These are phyloP conservation scores for Margaritifera margaritifera DNA, from an alignment of 2,888 invertebrate species.

Conservation along the genomic window DNA sequence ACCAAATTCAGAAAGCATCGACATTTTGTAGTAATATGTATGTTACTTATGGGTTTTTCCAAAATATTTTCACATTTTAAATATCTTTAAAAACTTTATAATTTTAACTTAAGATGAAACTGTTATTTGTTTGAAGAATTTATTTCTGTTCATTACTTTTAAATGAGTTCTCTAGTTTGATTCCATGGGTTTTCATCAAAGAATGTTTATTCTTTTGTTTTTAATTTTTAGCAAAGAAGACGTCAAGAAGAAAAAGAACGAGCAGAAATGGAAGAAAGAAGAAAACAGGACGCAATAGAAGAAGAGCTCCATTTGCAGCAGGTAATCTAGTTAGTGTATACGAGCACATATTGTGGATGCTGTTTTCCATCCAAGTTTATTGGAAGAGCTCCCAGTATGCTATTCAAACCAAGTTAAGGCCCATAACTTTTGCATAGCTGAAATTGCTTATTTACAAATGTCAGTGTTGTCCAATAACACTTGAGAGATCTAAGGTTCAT, in stretches of 20 bases:
- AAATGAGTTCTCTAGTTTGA: neutral
- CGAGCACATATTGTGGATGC: neutral
- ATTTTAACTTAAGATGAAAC: too few species aligned
- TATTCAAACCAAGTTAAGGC: too few species aligned
- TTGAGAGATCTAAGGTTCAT: too few species aligned
- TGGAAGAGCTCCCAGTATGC: too few species aligned
- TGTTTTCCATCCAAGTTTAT: neutral
- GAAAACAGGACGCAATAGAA: constrained; percentile 39
- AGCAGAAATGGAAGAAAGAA: constrained; percentile 73
- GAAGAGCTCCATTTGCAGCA: constrained; percentile 55
- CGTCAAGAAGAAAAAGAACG: constrained; percentile 73
- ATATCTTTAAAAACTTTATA: too few species aligned
- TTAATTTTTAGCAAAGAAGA: constrained; percentile 47
- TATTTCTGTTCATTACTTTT: neutral
- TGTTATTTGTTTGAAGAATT: neutral
- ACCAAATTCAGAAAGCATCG: too few species aligned
- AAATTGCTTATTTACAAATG: too few species aligned
- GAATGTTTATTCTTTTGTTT: constrained; percentile 1
- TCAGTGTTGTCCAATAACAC: too few species aligned
- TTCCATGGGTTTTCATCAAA: neutral
- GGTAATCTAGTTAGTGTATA: constrained; percentile 38
- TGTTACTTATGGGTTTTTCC: too few species aligned
- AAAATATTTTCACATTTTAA: too few species aligned
- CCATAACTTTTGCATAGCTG: too few species aligned
- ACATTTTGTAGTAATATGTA: too few species aligned